phyloP scores from a whole-genome alignment of 2,113 vertebrate species.

The Eretmochelys imbricata region DNA sequence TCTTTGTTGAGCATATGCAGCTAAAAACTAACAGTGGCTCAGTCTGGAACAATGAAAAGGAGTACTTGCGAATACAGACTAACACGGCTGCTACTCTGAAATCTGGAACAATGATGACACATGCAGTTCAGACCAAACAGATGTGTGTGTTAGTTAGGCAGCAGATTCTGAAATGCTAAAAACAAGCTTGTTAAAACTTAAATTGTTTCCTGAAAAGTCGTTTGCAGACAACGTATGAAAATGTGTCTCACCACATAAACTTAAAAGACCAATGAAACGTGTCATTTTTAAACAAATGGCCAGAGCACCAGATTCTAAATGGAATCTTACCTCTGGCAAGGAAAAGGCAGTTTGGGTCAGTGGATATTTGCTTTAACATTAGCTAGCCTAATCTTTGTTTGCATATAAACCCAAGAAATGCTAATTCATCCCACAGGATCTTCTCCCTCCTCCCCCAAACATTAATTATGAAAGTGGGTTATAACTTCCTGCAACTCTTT shows the following conservation, averaged over 20 bases:
- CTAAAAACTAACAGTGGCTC: neutral
- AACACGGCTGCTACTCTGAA: neutral
- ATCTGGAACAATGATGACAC: neutral
- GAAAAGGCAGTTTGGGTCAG: constrained; percentile 42
- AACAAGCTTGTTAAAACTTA: neutral
- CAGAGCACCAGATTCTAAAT: neutral
- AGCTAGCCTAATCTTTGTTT: constrained; percentile 18
- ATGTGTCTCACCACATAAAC: neutral
- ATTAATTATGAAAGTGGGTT: constrained; percentile 57
- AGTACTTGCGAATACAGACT: too few species aligned
- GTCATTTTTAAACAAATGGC: neutral
- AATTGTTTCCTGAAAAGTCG: neutral
- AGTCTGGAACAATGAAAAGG: neutral
- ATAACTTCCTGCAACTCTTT: neutral
- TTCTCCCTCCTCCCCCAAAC: neutral
- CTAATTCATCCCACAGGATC: constrained; percentile 10
- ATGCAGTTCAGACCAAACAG: neutral
- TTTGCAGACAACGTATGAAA: neutral
- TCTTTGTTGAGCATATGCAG: neutral
- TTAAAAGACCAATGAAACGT: neutral
- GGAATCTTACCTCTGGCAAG: neutral
- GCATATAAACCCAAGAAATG: neutral
- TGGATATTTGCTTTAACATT: constrained; percentile 18
- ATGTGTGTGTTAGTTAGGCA: neutral
- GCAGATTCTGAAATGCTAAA: neutral